Evolutionary conservation across 2,113 vertebrate species (phyloP).

Genomic region (Anguilla japonica): DNA sequence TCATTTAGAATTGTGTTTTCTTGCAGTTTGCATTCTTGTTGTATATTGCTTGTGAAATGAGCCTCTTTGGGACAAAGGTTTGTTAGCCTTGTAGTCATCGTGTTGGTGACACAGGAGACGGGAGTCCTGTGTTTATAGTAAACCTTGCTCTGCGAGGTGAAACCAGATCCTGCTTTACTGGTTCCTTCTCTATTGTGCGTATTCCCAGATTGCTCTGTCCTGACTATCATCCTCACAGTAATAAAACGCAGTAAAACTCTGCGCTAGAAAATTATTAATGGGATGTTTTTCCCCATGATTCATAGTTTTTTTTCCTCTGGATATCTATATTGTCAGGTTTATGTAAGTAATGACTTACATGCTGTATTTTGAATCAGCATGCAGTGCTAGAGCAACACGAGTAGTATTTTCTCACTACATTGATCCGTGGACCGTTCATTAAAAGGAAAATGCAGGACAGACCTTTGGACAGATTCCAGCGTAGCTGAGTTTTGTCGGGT

Average conservation of each 20-base stretch:
- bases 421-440: neutral
- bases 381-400: neutral
- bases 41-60: neutral
- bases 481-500: neutral
- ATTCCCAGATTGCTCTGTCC: neutral
- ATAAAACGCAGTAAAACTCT: neutral
- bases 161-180: neutral
- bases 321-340: neutral
- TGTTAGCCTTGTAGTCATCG: neutral
- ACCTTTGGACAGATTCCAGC: neutral
- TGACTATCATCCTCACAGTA: neutral
- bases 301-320: neutral
- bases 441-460: neutral
- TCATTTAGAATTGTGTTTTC: neutral
- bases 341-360: neutral
- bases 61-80: neutral
- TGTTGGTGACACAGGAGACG: neutral
- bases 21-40: neutral
- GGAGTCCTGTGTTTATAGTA: neutral
- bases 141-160: neutral
- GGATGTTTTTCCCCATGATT: neutral
- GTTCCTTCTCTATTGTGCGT: neutral
- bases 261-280: conserved; percentile 1
- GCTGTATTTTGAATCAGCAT: neutral
- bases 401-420: neutral